phyloP scores from a whole-genome alignment of 2,797 vertebrate species.

The Xenentodon cancila region DNA sequence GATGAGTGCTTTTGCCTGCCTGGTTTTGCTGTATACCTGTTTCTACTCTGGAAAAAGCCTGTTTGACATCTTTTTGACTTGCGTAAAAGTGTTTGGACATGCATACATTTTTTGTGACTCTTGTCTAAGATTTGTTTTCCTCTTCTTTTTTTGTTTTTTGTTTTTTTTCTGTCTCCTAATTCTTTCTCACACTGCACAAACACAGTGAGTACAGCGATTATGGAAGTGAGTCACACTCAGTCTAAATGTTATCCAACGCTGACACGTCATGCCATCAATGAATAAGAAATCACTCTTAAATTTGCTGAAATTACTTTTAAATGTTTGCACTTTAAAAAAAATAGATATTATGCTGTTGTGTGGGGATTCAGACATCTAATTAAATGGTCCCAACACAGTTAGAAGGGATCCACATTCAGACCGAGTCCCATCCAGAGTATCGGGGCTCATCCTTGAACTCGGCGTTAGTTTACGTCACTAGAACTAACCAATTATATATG shows the following conservation, averaged over 20 bases:
- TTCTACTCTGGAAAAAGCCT: not conserved
- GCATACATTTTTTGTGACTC: not conserved
- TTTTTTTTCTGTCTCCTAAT: conserved; percentile 10
- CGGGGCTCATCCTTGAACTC: no score
- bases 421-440: no score
- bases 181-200: conserved; percentile 7
- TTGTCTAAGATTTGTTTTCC: conserved; percentile 5
- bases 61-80: conserved; percentile 1
- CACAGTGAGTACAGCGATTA: conserved; percentile 16
- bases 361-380: no score
- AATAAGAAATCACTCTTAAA: not conserved
- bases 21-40: not conserved
- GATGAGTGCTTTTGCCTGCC: no score
- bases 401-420: not conserved
- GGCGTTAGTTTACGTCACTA: no score
- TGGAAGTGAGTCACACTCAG: no score
- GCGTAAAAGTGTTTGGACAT: conserved; percentile 7
- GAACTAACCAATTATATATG: no score
- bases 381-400: not conserved
- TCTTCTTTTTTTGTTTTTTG: not conserved
- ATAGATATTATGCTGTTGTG: no score
- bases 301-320: no score
- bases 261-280: not conserved
- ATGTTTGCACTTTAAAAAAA: no score
- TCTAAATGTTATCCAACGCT: not conserved